Conservation (phyloP, 2,888 invertebrate genomes). For the Drosophila leonis region DNA sequence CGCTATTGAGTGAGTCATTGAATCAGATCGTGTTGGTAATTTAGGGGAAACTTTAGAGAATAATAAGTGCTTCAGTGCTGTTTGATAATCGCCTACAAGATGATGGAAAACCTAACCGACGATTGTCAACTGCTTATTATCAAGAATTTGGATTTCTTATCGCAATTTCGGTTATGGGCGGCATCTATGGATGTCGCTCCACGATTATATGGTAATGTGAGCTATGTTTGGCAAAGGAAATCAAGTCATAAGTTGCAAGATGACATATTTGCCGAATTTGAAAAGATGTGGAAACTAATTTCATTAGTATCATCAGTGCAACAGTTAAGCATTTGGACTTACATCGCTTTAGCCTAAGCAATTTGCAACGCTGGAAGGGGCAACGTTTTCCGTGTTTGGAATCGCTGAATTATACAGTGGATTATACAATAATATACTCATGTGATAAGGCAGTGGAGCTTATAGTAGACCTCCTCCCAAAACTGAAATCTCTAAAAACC, state of each 20-base stretch:
- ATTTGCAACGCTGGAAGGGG: neutral
- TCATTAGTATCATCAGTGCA: neutral
- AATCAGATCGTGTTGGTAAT: neutral
- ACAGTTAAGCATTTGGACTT: neutral
- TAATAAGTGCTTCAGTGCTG: neutral
- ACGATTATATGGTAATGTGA: slow-evolving; percentile 5
- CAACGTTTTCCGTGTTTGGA: neutral
- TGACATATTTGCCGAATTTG: neutral
- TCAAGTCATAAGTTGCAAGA: neutral
- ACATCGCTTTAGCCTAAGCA: neutral
- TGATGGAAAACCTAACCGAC: slow-evolving; percentile 31
- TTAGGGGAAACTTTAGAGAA: neutral
- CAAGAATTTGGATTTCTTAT: slow-evolving; percentile 8
- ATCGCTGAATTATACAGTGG: neutral
- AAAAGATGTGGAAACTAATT: neutral
- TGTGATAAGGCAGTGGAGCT: too few relatives aligned
- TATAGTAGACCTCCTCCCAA: neutral
- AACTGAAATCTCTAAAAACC: neutral
- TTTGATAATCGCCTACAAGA: neutral
- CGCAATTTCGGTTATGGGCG: slow-evolving; percentile 28
- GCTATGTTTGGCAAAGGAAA: neutral
- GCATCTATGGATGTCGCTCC: slow-evolving; percentile 10
- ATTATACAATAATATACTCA: too few relatives aligned
- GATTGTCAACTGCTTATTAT: slow-evolving; percentile 29
- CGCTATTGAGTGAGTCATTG: neutral